Evolutionary conservation across 1,140 invertebrate genomes (phyloP).

Genomic region (Sesamia nonagrioides): DNA sequence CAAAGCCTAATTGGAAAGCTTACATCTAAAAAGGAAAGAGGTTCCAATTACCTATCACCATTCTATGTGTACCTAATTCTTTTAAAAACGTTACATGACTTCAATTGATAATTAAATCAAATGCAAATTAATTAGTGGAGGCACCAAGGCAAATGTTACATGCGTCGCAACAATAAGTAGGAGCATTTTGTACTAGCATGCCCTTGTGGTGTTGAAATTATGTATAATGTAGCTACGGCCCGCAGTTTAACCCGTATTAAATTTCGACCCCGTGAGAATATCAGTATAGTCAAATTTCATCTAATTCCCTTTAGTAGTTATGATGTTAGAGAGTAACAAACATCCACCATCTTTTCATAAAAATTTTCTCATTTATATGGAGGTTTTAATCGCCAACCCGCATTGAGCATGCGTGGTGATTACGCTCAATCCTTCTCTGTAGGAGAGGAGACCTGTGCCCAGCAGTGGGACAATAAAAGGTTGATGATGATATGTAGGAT

Average conservation of each 20-base stretch:
- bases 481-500: not conserved
- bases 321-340: too few species aligned
- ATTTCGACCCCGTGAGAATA: too few species aligned
- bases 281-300: too few species aligned
- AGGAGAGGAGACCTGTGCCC: too few species aligned
- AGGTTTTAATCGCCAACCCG: too few species aligned
- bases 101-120: slow-evolving; percentile 34
- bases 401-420: too few species aligned
- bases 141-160: slow-evolving; percentile 16
- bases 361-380: too few species aligned
- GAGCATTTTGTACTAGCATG: slow-evolving; percentile 7
- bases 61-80: not conserved
- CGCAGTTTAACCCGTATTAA: too few species aligned
- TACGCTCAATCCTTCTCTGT: too few species aligned
- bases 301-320: too few species aligned
- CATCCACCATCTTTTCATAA: too few species aligned
- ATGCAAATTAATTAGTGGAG: slow-evolving; percentile 36
- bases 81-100: slow-evolving; percentile 3
- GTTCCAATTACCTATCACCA: not conserved
- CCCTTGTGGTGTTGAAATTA: slow-evolving; percentile 36
- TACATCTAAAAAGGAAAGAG: not conserved
- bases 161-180: slow-evolving; percentile 8
- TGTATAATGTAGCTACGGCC: not conserved
- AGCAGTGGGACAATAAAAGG: too few species aligned
- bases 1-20: not conserved